Percentiles rank a stretch among this genome's conserved stretches.
phyloP scores from a whole-genome alignment of 2,888 invertebrate species.

The Pteria penguin region DNA sequence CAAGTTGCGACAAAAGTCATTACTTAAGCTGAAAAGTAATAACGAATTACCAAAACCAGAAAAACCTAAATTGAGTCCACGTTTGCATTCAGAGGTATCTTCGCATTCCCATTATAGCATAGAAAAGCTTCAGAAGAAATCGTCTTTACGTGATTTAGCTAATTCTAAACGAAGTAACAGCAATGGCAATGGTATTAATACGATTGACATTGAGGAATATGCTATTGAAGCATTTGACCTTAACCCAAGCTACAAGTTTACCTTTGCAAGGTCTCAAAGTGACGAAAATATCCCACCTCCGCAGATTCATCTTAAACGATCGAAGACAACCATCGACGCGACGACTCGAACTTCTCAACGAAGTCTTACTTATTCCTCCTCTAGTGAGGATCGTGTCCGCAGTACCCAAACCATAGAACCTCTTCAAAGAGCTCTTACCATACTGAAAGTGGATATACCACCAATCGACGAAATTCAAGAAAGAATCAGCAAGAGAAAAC shows the following conservation, averaged over 20 bases:
- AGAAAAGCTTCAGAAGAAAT: slow-evolving; percentile 12
- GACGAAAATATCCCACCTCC: not conserved
- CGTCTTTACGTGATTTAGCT: slow-evolving; percentile 18
- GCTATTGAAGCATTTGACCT: slow-evolving; percentile 35
- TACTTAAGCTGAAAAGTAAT: slow-evolving; percentile 21
- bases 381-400: not conserved
- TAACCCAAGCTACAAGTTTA: slow-evolving; percentile 37
- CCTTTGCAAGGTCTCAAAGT: slow-evolving; percentile 27
- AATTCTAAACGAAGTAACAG: slow-evolving; percentile 14
- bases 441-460: slow-evolving; percentile 5
- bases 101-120: not conserved
- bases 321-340: not conserved
- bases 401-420: not conserved
- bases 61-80: not conserved
- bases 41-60: not conserved
- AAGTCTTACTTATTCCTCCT: not conserved
- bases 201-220: slow-evolving; percentile 29
- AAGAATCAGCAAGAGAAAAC: not conserved
- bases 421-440: not conserved
- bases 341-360: not conserved
- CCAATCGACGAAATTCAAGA: not conserved
- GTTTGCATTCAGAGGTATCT: not conserved
- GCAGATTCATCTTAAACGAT: not conserved
- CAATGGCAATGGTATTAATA: slow-evolving; percentile 22
- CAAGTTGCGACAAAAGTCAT: slow-evolving; percentile 27